Base-by-base conservation (phyloP, 2,113 vertebrate species). In the Corythoichthys intestinalis region DNA sequence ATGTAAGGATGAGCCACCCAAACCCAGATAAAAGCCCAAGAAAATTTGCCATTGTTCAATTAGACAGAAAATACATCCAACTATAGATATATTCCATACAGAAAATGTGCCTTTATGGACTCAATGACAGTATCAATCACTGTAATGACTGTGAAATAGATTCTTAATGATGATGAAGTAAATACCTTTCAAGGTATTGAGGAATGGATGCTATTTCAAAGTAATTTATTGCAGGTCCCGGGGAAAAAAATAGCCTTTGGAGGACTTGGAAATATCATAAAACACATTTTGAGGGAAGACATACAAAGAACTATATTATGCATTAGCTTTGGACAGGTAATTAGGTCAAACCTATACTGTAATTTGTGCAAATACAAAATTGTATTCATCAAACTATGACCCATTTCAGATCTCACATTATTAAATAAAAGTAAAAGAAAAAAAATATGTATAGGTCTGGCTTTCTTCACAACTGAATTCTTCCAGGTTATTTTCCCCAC, bases 141-240 rank as follows among this genome's bases (percentile, higher is more conserved):
- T 83, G 74, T 87, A 87, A 85, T 71, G 82, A 83, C 81, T 78
- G 52, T 58, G 46, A 60, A 70, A 86, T 86, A 78, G 82, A 86
- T 86, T 85, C 74, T 80, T 87, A 84, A 87, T 90, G 80, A 88
- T 87, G 85, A 90, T 84, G 82, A 80, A 86, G 82, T 83, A 85
- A 86, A 87, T 86, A 83, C 60, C 70, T 49, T 66, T 73, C 52
- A 80, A 69, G 64, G 44, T 65, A 65, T 57, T 86, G 82, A 83
- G 70, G 69, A 87, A 89, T 83, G 82, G 77, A 64, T 66, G 69
- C 72, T 63, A 78, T 79, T 80, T 82, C 66, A 64, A 66, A 65
- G 63, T 74, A 67, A 75, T 83, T 80, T 71, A 79, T 65, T 65
- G 65, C 15, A n/a, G 68, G 66, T 70, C 72, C 69, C 73, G 58